These are phyloP conservation scores for Ovis canadensis DNA, from an alignment of 2,113 vertebrate species.

Conservation along the genomic window DNA sequence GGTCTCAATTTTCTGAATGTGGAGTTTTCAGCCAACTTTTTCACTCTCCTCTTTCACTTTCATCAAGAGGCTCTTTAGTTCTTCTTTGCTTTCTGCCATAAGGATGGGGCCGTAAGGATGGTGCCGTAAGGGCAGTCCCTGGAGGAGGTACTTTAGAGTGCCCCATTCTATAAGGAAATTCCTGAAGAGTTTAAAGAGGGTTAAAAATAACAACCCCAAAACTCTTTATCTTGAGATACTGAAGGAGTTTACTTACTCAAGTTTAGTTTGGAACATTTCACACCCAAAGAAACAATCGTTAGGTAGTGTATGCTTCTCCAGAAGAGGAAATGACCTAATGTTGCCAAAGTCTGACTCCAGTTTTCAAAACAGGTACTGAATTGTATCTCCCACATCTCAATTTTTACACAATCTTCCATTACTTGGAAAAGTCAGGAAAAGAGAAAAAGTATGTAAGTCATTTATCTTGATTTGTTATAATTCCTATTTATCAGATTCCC, in stretches of 20 bases:
- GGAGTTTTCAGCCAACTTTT: not conserved
- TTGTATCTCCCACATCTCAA: not conserved
- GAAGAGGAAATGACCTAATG: not conserved
- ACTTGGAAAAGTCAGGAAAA: not conserved
- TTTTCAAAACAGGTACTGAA: not conserved
- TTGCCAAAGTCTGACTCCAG: not conserved
- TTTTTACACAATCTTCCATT: not conserved
- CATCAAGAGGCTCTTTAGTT: not conserved
- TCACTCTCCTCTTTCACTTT: not conserved
- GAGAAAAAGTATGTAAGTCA: not conserved
- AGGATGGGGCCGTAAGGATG: not conserved
- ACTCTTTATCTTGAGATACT: not conserved
- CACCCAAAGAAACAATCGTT: not conserved
- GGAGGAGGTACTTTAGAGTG: not conserved
- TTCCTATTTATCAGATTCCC: not conserved
- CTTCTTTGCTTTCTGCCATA: not conserved
- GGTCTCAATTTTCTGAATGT: not conserved
- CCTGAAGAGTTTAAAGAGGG: not conserved
- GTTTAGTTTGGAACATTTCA: not conserved
- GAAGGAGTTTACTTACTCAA: not conserved
- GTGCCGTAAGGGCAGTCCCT: not conserved
- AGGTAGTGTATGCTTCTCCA: not conserved
- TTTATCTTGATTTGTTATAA: not conserved
- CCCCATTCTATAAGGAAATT: not conserved
- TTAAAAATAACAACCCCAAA: not conserved